Evolutionary conservation across 2,888 invertebrate genomes (phyloP), one percentile per base, ranked within the genome.

Genomic region (Agrotis exclamationis): DNA sequence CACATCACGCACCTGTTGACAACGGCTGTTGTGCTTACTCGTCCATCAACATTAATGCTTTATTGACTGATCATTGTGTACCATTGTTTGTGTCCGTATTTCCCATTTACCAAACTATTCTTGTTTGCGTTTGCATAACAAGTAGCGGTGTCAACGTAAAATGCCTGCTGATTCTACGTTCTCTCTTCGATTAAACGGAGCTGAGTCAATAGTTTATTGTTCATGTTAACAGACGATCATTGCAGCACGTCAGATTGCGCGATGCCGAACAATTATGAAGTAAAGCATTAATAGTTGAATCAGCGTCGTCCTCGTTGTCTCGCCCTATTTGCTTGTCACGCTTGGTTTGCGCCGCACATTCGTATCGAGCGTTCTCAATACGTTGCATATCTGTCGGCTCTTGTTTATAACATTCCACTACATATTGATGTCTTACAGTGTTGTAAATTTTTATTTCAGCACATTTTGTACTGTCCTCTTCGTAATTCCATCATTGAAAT

Each of bases 271-370:
- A 70, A 78, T 77, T 81, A 83, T 79, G 50, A 79, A 86, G 83
- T 86, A 85, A 87, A 88, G 87, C 89, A 91, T 91, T 91, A 90
- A 88, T 88, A 88, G 86, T 91, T 89, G 89, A 87, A 86, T 88
- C 83, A 80, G 85, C 84, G 85, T 80, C 81, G 92, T 84, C 75
- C 89, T 85, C 82, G 89, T 92, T 92, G 91, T 86, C 85, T 85
- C 92, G 92, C 90, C 87, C 94, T 92, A 92, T 93, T 94, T 93
- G 94, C 91, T 93, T 91, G 88, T 85, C 90, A 93, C 92, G 94
- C 93, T 92, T 92, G 87, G 90, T 84, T 86, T 83, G 86, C 85
- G 80, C 79, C 74, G 84, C 87, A 85, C 89, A 87, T 86, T 81
- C 76, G 82, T 84, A 82, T 87, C 82, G 81, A 84, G 71, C 80